Evolutionary conservation across 2,797 vertebrate species (phyloP), one percentile per base, ranked within the genome.

Genomic region (Amazonetta brasiliensis): DNA sequence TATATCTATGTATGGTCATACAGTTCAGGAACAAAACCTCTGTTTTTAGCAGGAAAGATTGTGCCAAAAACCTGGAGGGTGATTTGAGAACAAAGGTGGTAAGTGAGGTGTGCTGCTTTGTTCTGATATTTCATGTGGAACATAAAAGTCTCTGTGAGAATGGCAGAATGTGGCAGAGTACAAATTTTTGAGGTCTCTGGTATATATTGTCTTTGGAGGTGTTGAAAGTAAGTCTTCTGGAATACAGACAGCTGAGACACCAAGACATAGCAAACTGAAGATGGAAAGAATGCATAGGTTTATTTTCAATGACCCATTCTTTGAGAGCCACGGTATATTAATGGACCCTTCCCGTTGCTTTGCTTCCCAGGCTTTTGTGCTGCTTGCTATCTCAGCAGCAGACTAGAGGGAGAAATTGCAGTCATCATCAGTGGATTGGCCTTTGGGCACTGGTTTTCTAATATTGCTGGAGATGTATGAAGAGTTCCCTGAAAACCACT

Each of bases 1-100:
- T 23, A 0, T 30, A 7, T 11, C 5, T 13, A 12, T 18, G 18
- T 19, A 22, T 28, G 41, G 11, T 48, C 23, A 8, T 21, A 8
- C 3, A 7, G 37, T 14, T 14, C 19, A 35, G 50, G 71, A 89
- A n/a, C 11, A 79, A 41, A 68, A 16, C 16, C 30, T 66, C 14
- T 50, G 44, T 22, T 28, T 39, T 2, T 66, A 50, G 52, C 25
- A 46, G 7, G 37, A 5, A 54, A 43, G 14, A 5, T 6, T 37
- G 25, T 23, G 35, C 14, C n/a, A 37, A 48, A 82, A 37, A 43
- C 15, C 19, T 35, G 25, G 54, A 43, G 46, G 37, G 19, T 66
- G 21, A 44, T 22, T 28, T 44, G 37, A 76, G 55, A 54, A 11
- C 15, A 20, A 50, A 52, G 17, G 15, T 37, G 59, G 10, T 44